Evolutionary conservation across 2,113 vertebrate genomes (phyloP).

Genomic region (Myrmecobius fasciatus): DNA sequence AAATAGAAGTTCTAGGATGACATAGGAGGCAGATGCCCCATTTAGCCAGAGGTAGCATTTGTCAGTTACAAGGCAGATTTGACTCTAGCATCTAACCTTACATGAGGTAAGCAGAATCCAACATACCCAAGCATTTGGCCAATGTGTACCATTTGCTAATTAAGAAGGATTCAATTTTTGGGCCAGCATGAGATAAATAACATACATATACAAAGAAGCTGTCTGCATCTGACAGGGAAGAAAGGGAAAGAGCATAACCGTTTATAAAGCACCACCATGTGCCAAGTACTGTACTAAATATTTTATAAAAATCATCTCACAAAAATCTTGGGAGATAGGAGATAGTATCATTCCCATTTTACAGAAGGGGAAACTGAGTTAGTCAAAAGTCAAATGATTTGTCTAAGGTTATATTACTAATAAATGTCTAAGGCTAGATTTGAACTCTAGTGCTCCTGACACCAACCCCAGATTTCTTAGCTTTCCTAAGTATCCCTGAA

Average conservation of each 20-base stretch:
- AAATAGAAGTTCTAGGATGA: not conserved
- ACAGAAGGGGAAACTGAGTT: not conserved
- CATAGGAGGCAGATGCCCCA: not conserved
- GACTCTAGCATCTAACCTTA: not conserved
- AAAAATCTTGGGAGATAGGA: not conserved
- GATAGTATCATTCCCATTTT: not conserved
- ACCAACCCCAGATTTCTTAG: not conserved
- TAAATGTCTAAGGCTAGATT: not conserved
- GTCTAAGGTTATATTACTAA: not conserved
- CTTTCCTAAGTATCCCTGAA: not conserved
- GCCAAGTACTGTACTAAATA: not conserved
- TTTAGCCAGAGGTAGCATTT: not conserved
- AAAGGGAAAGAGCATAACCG: not conserved
- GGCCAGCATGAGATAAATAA: not conserved
- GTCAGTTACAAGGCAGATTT: slow-evolving; percentile 6
- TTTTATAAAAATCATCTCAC: not conserved
- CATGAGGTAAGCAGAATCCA: slow-evolving; percentile 12
- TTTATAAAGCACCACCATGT: not conserved
- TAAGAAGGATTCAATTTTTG: not conserved
- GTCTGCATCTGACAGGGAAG: not conserved
- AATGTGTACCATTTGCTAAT: not conserved
- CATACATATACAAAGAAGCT: slow-evolving; percentile 3
- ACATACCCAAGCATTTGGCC: not conserved
- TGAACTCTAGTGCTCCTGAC: not conserved
- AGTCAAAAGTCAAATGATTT: not conserved